Evolutionary conservation across 2,113 vertebrate genomes (phyloP).

Genomic region (Cephalopterus ornatus): DNA sequence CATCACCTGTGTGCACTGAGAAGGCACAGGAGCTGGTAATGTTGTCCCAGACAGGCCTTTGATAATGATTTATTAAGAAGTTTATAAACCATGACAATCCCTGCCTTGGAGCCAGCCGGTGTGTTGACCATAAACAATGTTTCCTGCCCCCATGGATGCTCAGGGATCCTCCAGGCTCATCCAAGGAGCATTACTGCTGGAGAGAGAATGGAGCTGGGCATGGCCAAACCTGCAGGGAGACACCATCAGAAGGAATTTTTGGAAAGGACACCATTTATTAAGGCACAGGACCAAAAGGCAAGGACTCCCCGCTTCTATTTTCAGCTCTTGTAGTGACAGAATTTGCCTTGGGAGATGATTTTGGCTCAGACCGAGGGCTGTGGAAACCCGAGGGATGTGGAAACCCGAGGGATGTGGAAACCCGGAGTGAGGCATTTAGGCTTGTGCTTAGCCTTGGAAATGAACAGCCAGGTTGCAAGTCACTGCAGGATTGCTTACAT

Average conservation of each 20-base stretch:
- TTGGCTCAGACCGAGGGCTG: background rate
- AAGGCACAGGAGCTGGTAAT: background rate
- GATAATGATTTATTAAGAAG: background rate
- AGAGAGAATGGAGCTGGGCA: background rate
- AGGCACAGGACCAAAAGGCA: background rate
- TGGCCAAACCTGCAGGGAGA: background rate
- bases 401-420: background rate
- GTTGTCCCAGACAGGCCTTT: background rate
- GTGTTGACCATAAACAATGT: background rate
- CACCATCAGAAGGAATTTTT: background rate
- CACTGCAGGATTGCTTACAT: background rate
- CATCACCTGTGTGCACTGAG: background rate
- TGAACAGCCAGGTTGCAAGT: background rate
- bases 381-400: background rate
- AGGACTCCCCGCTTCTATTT: slow-evolving; percentile 25
- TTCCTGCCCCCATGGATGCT: fast-evolving
- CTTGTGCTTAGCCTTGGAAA: background rate
- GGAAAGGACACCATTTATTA: background rate
- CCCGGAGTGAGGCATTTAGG: background rate
- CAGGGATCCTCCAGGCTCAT: background rate
- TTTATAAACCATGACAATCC: background rate
- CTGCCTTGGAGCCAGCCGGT: background rate
- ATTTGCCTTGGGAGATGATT: background rate
- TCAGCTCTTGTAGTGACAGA: background rate
- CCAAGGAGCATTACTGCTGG: background rate